Conservation (phyloP, 2,113 vertebrate genomes). For the Plestiodon gilberti region DNA sequence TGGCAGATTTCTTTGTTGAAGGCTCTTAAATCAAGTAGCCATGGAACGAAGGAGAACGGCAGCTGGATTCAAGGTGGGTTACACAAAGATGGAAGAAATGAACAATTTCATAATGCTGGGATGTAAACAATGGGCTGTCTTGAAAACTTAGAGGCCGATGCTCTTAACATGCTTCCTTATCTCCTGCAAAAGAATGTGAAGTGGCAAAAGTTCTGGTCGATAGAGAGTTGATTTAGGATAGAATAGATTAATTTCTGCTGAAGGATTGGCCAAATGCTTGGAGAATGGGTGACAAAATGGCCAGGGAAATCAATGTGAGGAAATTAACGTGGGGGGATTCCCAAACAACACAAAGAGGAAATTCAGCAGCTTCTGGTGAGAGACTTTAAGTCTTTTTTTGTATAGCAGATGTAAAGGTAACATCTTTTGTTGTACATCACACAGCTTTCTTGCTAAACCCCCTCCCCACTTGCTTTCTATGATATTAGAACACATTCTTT, state of each 20-base stretch:
- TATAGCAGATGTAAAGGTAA: neutral
- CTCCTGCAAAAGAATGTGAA: neutral
- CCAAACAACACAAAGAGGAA: neutral
- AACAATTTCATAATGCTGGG: no score
- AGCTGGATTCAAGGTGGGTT: no score
- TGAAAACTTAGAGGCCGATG: neutral
- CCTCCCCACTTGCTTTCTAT: no score
- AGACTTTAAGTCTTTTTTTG: neutral
- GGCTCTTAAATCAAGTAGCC: no score
- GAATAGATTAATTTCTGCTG: neutral
- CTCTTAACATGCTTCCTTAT: neutral
- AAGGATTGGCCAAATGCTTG: neutral
- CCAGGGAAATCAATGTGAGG: neutral
- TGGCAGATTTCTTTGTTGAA: no score
- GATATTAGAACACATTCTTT: neutral
- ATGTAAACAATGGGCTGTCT: neutral
- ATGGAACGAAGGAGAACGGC: no score
- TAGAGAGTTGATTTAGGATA: neutral
- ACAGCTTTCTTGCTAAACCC: neutral
- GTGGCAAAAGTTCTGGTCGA: neutral
- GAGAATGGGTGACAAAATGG: neutral
- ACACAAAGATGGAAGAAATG: no score
- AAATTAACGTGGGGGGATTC: no score
- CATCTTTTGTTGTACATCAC: neutral
- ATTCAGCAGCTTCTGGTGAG: neutral